Evolutionary conservation across 2,797 vertebrate genomes (phyloP).

Genomic region (Falco novaeseelandiae): DNA sequence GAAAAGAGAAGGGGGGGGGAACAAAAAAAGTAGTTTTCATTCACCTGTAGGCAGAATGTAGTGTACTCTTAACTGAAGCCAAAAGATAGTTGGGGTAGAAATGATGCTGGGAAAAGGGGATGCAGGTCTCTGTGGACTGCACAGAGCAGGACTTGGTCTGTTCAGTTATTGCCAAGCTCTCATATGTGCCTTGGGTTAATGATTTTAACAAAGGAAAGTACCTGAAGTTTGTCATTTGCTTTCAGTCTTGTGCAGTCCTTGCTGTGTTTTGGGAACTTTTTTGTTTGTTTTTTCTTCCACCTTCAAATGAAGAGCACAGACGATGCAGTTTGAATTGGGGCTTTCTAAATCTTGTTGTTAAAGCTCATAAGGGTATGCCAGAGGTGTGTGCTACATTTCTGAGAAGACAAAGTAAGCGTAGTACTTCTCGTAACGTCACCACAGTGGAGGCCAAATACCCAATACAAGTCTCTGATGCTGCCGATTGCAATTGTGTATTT

Average conservation of each 20-base stretch:
- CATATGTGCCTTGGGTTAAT: neutral
- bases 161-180: neutral
- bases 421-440: neutral
- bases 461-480: neutral
- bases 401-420: neutral
- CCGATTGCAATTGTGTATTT: neutral
- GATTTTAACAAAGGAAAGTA: neutral
- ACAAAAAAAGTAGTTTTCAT: neutral
- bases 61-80: neutral
- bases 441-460: neutral
- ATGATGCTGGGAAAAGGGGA: neutral
- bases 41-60: neutral
- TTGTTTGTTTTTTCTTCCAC: neutral
- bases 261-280: neutral
- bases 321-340: neutral
- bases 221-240: neutral
- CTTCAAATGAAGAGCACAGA: neutral
- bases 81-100: neutral
- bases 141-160: neutral
- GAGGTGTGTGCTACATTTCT: neutral
- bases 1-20: neutral
- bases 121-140: fast-evolving
- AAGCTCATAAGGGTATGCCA: neutral
- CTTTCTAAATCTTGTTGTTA: neutral
- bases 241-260: neutral